phyloP scores from a whole-genome alignment of 2,113 vertebrate genomes.

The Mustelus asterias region DNA sequence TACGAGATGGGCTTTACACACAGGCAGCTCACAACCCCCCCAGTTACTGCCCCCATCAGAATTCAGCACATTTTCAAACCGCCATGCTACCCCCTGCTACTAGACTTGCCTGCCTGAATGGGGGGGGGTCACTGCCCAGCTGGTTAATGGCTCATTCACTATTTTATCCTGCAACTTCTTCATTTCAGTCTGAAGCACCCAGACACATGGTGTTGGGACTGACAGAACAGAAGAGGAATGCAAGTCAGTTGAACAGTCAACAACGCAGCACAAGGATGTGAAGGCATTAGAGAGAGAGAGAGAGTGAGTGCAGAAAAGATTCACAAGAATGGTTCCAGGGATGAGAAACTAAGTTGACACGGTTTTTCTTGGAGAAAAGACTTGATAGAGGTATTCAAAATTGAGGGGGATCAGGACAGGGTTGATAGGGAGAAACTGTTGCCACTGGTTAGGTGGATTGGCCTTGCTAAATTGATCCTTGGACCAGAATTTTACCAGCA shows the following conservation, averaged over 20 bases:
- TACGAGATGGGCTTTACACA: background rate
- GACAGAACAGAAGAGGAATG: background rate
- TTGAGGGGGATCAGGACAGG: no score
- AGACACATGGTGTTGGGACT: background rate
- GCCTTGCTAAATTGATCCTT: no score
- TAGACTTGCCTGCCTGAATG: background rate
- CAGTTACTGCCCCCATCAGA: background rate
- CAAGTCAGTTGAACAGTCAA: background rate
- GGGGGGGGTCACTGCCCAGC: background rate
- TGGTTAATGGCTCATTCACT: background rate
- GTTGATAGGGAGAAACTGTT: no score
- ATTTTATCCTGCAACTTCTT: background rate
- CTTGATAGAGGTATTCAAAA: background rate
- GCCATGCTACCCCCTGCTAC: no score
- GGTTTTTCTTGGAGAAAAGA: background rate
- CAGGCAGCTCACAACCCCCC: background rate
- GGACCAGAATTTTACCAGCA: no score
- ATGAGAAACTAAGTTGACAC: background rate
- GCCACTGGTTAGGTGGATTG: no score
- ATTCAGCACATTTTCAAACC: background rate
- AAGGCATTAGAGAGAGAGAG: background rate
- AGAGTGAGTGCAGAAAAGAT: background rate
- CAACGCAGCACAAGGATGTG: background rate
- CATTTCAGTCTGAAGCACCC: background rate
- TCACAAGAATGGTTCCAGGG: background rate